A percentile compares a stretch with the other conserved stretches of the same genome.
Conservation (phyloP, 2,888 invertebrate species). For the Tetragnatha montana region DNA sequence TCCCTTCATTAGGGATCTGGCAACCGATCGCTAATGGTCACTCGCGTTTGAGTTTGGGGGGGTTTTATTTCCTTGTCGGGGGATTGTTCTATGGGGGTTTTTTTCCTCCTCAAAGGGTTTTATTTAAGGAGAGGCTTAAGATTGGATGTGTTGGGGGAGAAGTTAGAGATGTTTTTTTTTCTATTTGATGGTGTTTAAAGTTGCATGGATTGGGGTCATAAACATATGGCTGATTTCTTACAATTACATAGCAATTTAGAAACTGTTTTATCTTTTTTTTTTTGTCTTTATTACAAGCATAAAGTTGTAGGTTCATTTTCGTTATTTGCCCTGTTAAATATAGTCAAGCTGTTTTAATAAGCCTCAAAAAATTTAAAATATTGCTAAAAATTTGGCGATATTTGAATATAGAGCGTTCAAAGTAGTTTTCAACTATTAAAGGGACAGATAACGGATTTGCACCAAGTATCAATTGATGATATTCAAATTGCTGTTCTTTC, state of each 20-base stretch:
- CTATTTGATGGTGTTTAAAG: neutral
- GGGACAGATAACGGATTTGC: too few species aligned
- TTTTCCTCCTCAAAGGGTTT: neutral
- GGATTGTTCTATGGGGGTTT: neutral
- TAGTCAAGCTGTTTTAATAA: too few species aligned
- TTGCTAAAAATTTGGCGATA: too few species aligned
- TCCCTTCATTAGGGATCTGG: slow-evolving; percentile 7
- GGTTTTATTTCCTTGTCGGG: neutral
- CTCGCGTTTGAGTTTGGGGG: slow-evolving; percentile 27
- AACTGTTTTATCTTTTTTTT: too few species aligned
- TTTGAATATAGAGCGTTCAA: too few species aligned
- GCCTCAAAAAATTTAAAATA: too few species aligned
- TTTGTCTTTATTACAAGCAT: neutral
- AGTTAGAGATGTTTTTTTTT: too few species aligned
- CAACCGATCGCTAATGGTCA: slow-evolving; percentile 46
- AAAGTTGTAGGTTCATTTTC: too few species aligned
- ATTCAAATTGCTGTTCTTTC: too few species aligned
- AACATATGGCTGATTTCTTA: neutral
- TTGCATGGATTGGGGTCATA: neutral
- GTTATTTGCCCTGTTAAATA: too few species aligned
- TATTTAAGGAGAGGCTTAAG: neutral
- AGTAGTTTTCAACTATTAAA: too few species aligned
- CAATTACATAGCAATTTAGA: neutral
- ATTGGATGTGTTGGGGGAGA: neutral
- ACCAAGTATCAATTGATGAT: too few species aligned